Evolutionary conservation across 2,888 invertebrate genomes (phyloP), one percentile per base, ranked within the genome.

Genomic region (Sisyra nigra): DNA sequence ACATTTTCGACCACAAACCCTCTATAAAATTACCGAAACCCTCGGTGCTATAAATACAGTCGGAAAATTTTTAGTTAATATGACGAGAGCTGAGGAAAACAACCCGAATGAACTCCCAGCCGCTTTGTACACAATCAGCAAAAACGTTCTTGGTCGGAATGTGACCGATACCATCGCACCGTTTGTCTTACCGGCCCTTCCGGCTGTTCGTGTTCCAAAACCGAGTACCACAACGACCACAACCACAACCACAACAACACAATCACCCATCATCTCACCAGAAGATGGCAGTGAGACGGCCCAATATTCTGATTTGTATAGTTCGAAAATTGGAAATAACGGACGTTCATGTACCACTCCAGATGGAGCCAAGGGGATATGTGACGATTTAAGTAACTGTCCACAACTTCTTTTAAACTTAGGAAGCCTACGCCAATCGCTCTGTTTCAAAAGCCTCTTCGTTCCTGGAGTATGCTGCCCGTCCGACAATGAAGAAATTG

Each of bases 401-500:
- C 89, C 91, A 0, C 84, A 87, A 51, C 61, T 91, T 18, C 64
- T 89, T 1, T 62, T 92, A 15, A 85, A 91, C 59, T 66, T 91
- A 41, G 76, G 80, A 10, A 82, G 80, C 57, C 66, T 92, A 13
- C 66, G 91, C 24, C 86, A 88, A 55, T 89, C 89, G 0, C 67
- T 92, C 8, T 92, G 92, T 55, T 92, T 92, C 56, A 89, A 91
- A 63, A 86, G 84, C 48, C 68, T 91, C 2, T 89, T 91, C 54
- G 84, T 87, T 2, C 92, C 92, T 1, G 92, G 92, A 2, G 91
- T 92, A 2, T 92, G 92, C 56, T 92, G 92, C 59, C 91, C 91
- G 0, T 51, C 61, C 7, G 62, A 67, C 59, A 91, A 91, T 0
- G 51, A 67, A 52, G 67, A 66, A 52, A 65, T 57, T 1, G 55